Evolutionary conservation across 2,113 vertebrate genomes (phyloP).

Genomic region (Gopherus flavomarginatus): DNA sequence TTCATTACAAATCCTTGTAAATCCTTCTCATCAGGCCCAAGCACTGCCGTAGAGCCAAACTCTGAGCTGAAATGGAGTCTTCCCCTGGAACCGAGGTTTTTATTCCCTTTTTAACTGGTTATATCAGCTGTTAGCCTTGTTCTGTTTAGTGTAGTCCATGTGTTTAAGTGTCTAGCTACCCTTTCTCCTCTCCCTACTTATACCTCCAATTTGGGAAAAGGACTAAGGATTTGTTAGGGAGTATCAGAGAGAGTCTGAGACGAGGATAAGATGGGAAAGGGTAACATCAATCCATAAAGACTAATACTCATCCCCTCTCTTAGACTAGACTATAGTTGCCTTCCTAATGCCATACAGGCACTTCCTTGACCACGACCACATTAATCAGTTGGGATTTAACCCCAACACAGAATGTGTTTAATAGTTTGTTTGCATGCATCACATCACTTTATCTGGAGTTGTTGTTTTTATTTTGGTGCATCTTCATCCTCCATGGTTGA

Average conservation of each 20-base stretch:
- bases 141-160: slow-evolving; percentile 43
- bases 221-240: slow-evolving; percentile 64
- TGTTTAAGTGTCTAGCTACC: slow-evolving; percentile 36
- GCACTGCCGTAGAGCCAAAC: neutral
- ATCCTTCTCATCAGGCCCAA: neutral
- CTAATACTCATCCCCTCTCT: slow-evolving; percentile 26
- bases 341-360: neutral
- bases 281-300: slow-evolving; percentile 17
- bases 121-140: slow-evolving; percentile 43
- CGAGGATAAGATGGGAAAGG: neutral
- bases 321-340: slow-evolving; percentile 11
- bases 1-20: neutral
- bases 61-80: neutral
- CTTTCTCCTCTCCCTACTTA: neutral
- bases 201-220: slow-evolving; percentile 58
- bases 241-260: slow-evolving; percentile 54
- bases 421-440: slow-evolving; percentile 37
- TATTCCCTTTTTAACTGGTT: neutral
- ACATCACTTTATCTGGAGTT: neutral
- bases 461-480: slow-evolving; percentile 11
- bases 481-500: slow-evolving; percentile 76
- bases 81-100: neutral
- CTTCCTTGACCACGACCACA: neutral
- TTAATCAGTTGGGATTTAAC: neutral
- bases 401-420: neutral